Evolutionary conservation across 2,113 vertebrate genomes (phyloP).

Genomic region (Aegotheles bennettii): DNA sequence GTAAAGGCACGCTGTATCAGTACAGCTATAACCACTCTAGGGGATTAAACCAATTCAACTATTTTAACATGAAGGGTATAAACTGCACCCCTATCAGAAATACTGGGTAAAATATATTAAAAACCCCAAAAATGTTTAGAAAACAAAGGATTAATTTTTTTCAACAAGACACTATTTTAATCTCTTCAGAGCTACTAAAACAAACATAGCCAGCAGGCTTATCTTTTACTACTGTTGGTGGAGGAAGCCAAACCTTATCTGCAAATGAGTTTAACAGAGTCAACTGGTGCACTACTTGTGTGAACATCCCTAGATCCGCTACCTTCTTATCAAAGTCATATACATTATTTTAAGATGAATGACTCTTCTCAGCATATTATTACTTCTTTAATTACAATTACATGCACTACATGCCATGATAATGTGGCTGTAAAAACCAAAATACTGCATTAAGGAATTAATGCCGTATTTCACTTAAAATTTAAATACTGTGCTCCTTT

Average conservation of each 20-base stretch:
- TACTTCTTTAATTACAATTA: background rate
- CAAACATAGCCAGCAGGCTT: background rate
- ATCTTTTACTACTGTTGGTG: background rate
- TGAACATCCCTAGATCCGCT: background rate
- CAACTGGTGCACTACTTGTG: background rate
- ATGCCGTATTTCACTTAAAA: background rate
- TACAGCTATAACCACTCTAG: background rate
- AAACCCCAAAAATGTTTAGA: background rate
- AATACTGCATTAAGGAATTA: background rate
- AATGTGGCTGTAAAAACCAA: background rate
- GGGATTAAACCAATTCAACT: background rate
- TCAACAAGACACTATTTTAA: background rate
- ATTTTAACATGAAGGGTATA: background rate
- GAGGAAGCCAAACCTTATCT: background rate
- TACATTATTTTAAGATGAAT: background rate
- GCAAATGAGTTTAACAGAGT: background rate
- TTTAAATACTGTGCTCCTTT: background rate
- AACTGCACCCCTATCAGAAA: background rate
- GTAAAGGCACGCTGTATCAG: background rate
- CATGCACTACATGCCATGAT: background rate
- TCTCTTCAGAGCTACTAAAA: background rate
- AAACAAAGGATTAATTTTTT: background rate
- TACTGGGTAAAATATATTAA: background rate
- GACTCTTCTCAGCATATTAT: background rate
- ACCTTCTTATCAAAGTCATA: background rate